Percentiles rank a stretch among this genome's conserved stretches.
Evolutionary conservation across 2,113 vertebrate genomes (phyloP).

Genomic region (Gadus chalcogrammus): DNA sequence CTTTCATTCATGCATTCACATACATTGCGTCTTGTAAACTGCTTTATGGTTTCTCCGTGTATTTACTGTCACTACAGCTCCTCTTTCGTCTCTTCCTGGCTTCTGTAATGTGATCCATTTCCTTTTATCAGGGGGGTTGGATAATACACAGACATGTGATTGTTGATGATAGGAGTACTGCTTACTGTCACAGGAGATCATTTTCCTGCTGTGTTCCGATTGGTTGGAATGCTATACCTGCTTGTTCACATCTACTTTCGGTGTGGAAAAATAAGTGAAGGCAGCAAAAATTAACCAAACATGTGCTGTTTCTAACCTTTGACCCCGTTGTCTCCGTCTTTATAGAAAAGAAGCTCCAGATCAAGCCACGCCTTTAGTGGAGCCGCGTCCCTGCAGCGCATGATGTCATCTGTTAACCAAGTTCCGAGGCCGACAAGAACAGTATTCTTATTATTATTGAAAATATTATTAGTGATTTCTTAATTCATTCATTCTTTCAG

Average conservation of each 20-base stretch:
- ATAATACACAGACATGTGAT: neutral
- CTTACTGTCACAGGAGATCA: neutral
- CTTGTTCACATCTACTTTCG: neutral
- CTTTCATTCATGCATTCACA: too few species aligned
- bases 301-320: neutral
- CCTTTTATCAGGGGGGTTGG: too few species aligned
- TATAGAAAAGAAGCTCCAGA: constrained; percentile 71
- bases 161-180: neutral
- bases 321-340: constrained; percentile 8
- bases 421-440: neutral
- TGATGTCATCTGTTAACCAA: neutral
- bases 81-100: too few species aligned
- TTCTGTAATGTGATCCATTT: too few species aligned
- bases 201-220: neutral
- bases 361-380: constrained; percentile 70
- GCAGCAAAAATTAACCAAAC: constrained; percentile 1
- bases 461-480: neutral
- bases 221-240: neutral
- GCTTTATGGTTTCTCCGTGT: too few species aligned
- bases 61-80: too few species aligned
- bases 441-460: neutral
- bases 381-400: neutral
- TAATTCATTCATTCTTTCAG: neutral
- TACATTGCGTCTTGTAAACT: too few species aligned
- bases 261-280: neutral